phyloP scores from a whole-genome alignment of 2,113 vertebrate genomes.

The Salminus brasiliensis region DNA sequence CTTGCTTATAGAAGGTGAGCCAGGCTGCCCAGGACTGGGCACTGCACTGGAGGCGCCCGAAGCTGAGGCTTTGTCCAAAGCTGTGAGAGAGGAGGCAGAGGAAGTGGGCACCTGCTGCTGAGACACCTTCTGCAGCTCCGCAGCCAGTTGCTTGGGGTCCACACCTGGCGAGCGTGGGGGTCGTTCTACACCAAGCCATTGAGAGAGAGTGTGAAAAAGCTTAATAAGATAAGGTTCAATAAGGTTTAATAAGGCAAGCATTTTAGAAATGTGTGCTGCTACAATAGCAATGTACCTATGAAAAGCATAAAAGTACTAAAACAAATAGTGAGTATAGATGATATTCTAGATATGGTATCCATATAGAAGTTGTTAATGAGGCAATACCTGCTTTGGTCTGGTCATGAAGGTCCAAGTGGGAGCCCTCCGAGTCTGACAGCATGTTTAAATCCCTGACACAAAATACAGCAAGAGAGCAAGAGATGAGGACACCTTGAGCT shows the following conservation, averaged over 20 bases:
- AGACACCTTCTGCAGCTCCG: conserved; percentile 97
- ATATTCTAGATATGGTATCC: neutral
- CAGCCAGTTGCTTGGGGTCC: conserved; percentile 95
- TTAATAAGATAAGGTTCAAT: neutral
- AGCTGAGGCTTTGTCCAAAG: conserved; percentile 78
- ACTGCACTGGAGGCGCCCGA: conserved; percentile 85
- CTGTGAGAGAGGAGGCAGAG: conserved; percentile 64
- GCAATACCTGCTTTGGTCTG: conserved; percentile 75
- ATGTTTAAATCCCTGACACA: conserved; percentile 91
- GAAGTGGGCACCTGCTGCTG: conserved; percentile 86
- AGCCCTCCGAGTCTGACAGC: conserved; percentile 87
- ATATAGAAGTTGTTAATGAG: too few relatives aligned
- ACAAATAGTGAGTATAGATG: too few relatives aligned
- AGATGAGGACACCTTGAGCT: conserved; percentile 47
- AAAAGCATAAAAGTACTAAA: too few relatives aligned
- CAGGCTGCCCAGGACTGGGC: conserved; percentile 91
- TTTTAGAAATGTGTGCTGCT: neutral
- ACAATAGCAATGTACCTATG: too few relatives aligned
- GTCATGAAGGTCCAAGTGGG: conserved; percentile 88
- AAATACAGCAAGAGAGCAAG: neutral
- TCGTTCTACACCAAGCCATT: conserved; percentile 54
- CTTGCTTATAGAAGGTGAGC: conserved; percentile 93
- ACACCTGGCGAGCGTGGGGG: conserved; percentile 91
- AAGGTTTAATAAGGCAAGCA: neutral
- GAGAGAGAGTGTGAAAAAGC: neutral